Percentiles rank a stretch among this genome's conserved stretches.
Conservation (phyloP, 2,797 vertebrate species). For the Gallinago solitaria region DNA sequence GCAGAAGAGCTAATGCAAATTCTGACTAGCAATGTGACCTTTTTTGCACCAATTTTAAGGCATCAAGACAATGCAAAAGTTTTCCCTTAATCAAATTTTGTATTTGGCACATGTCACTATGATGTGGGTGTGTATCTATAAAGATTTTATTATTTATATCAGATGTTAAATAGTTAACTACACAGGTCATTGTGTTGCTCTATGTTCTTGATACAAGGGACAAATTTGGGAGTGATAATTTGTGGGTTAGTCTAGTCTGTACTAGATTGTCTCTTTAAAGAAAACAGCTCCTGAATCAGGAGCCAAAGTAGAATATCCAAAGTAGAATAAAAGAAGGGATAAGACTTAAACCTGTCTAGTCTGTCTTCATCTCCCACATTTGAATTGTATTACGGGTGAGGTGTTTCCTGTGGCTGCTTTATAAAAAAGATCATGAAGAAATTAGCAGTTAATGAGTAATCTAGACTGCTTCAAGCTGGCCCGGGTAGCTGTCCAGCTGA, state of each 20-base stretch:
- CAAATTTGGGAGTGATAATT: neutral
- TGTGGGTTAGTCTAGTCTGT: neutral
- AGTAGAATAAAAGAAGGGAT: neutral
- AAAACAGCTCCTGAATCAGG: neutral
- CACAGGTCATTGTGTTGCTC: neutral
- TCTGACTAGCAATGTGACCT: neutral
- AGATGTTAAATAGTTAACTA: neutral
- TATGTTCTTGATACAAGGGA: neutral
- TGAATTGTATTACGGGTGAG: neutral
- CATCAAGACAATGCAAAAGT: neutral
- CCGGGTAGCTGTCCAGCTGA: neutral
- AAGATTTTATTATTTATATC: neutral
- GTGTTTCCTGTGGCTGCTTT: slow-evolving; percentile 10
- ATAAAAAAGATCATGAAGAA: neutral
- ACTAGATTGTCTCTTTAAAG: neutral
- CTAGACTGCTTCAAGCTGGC: neutral
- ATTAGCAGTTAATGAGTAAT: neutral
- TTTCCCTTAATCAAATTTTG: neutral
- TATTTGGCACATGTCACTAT: neutral
- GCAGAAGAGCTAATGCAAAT: neutral
- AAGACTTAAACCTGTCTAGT: neutral
- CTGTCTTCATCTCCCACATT: neutral
- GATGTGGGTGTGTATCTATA: neutral
- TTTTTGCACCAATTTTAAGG: neutral
- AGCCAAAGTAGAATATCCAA: neutral